phyloP scores from a whole-genome alignment of 1,140 invertebrate genomes.

The Camponotus pennsylvanicus region DNA sequence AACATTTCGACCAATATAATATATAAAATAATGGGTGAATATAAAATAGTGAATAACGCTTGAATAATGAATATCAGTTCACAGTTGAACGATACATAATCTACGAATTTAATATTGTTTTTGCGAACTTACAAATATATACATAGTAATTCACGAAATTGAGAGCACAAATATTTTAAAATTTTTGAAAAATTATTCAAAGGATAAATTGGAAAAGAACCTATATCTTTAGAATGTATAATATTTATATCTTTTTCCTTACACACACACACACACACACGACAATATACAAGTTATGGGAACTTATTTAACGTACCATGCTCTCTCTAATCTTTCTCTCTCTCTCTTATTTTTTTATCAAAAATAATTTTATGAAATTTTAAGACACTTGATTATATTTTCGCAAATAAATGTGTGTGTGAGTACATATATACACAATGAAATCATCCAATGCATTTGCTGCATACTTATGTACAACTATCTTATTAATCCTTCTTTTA shows the following conservation, averaged over 20 bases:
- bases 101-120: conserved; percentile 17
- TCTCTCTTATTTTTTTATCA: background rate
- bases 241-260: no score
- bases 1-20: conserved; percentile 19
- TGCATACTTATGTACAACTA: background rate
- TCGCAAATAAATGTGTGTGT: background rate
- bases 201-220: background rate
- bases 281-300: background rate
- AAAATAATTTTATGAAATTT: background rate
- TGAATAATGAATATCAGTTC: background rate
- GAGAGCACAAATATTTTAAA: background rate
- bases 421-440: background rate
- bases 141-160: conserved; percentile 17
- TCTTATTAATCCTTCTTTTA: no score
- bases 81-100: conserved; percentile 3
- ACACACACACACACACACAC: no score
- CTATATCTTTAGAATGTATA: background rate
- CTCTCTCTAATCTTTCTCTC: no score
- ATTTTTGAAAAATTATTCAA: background rate
- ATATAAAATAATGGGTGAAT: conserved; percentile 6
- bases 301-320: background rate
- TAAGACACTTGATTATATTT: background rate
- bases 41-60: background rate
- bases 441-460: background rate
- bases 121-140: background rate